Evolutionary conservation across 1,140 invertebrate species (phyloP), one percentile per base, ranked within the genome.

Genomic region (Caerostris extrusa): DNA sequence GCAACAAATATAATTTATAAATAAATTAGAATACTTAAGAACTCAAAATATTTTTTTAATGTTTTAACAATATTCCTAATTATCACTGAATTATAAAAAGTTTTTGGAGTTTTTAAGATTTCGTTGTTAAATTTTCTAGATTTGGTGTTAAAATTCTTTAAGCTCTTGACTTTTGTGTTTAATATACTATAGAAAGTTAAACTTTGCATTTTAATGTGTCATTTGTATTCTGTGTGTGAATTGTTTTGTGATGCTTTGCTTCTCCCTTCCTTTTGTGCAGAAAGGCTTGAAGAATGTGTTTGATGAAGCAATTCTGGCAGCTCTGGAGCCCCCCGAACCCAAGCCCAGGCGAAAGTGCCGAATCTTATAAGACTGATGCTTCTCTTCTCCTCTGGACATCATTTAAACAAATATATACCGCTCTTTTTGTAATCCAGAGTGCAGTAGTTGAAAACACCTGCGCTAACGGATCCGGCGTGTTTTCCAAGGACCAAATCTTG

Each of bases 261-360:
- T 67, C 61, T 67, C 14, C 10, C 50, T 69, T 91, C 55, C 77
- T 50, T 58, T 64, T 60, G 69, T 50, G 95, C 97, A 99, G 98
- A 99, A 99, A 98, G 99, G 99, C 95, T 96, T 99, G 95, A 99
- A 99, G 97, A 99, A 99, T 96, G 99, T 99, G 0, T 99, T 99
- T 96, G 99, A 99, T 96, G 99, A 99, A 97, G 99, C 99, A 83
- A 99, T 99, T 95, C 96, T 99, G 95, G 99, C 99, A 91, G 99
- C 99, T 90, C 96, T 99, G 95, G 99, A 98, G 96, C 99, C 98
- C 89, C 97, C 97, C 95, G 98, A 97, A 96, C 97, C 97, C 91
- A 98, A 98, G 34, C 94, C 94, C 17, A 94, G 82, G 64, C 90
- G 93, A 93, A 95, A 81, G 61, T 95, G 94, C 89, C 90, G 89